phyloP scores from a whole-genome alignment of 2,888 invertebrate species.

The Lycaena phlaeas region DNA sequence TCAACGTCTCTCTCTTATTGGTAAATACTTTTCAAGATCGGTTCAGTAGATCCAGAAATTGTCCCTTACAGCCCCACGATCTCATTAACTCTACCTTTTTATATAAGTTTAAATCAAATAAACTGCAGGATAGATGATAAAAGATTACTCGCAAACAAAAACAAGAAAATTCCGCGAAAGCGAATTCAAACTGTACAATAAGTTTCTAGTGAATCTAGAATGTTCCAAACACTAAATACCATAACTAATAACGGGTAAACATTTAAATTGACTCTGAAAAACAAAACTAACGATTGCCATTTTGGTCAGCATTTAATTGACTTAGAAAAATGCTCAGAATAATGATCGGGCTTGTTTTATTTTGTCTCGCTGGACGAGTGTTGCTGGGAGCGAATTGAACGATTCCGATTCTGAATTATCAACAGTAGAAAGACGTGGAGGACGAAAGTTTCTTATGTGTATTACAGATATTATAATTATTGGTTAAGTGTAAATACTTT shows the following conservation, averaged over 20 bases:
- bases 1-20: no score
- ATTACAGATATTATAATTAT: no score
- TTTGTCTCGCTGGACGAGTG: slow-evolving; percentile 31
- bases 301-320: slow-evolving; percentile 53
- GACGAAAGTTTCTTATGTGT: neutral
- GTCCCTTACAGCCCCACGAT: no score
- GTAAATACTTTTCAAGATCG: no score
- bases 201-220: slow-evolving; percentile 12
- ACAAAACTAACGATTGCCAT: slow-evolving; percentile 35
- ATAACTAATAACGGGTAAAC: slow-evolving; percentile 43
- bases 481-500: no score
- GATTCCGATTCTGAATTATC: slow-evolving; percentile 42
- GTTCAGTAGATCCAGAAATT: no score
- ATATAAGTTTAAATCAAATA: no score
- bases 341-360: slow-evolving; percentile 28
- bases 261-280: slow-evolving; percentile 36
- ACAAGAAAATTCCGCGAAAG: no score
- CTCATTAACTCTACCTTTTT: no score
- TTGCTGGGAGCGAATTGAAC: slow-evolving; percentile 24
- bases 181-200: slow-evolving; percentile 1
- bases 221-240: slow-evolving; percentile 20
- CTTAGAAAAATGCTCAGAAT: slow-evolving; percentile 43
- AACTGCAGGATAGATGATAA: no score
- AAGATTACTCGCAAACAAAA: no score
- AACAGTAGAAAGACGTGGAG: slow-evolving; percentile 2